A percentile compares a stretch with the other conserved stretches of the same genome.
These are phyloP conservation scores for Bryconaethiops microstoma DNA, from an alignment of 2,797 vertebrate genomes.

Conservation along the genomic window DNA sequence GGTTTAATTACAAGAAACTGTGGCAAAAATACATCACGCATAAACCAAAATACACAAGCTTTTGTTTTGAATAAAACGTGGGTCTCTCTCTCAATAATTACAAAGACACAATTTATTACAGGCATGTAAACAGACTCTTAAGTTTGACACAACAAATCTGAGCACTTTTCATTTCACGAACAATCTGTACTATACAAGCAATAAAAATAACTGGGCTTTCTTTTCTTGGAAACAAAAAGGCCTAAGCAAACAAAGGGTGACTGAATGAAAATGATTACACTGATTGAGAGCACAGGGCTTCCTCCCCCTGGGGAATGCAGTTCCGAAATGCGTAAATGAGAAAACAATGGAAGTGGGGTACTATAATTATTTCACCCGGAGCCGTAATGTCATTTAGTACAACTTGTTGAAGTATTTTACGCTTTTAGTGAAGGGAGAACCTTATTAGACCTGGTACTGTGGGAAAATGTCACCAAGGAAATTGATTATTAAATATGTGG, in stretches of 20 bases:
- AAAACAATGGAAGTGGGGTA: neutral
- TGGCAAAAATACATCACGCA: neutral
- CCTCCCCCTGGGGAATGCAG: neutral
- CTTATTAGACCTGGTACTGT: neutral
- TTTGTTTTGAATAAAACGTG: neutral
- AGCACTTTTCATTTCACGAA: neutral
- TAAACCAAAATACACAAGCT: no score
- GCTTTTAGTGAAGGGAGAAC: neutral
- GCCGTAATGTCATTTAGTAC: slow-evolving; percentile 10
- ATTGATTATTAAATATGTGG: neutral
- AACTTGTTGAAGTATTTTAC: neutral
- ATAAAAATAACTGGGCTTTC: neutral
- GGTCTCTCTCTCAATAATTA: neutral
- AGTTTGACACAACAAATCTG: neutral
- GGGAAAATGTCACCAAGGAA: neutral
- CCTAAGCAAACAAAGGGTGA: neutral
- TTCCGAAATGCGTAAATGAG: slow-evolving; percentile 4
- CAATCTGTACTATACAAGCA: neutral
- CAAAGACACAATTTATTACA: neutral
- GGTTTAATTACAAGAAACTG: neutral
- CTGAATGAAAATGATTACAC: slow-evolving; percentile 2
- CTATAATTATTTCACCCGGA: slow-evolving; percentile 8
- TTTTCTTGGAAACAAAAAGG: slow-evolving; percentile 9
- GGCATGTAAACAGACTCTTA: neutral
- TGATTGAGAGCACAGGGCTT: slow-evolving; percentile 1